These are phyloP conservation scores for Falco biarmicus DNA, from an alignment of 2,797 vertebrate genomes.

Conservation along the genomic window DNA sequence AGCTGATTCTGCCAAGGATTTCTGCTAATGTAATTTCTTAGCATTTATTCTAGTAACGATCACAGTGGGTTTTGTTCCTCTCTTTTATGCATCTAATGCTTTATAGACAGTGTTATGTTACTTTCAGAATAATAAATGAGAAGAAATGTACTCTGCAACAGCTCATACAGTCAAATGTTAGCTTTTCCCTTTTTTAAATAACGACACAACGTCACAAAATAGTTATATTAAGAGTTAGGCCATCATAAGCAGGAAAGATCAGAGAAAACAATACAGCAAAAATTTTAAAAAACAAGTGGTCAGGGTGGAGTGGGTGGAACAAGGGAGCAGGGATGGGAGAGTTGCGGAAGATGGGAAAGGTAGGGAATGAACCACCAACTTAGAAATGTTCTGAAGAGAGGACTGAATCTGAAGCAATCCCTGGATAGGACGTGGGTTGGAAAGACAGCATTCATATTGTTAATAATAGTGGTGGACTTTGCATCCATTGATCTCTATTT, in stretches of 20 bases:
- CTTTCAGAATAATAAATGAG: slow-evolving; percentile 33
- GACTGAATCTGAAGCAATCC: neutral
- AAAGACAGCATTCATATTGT: neutral
- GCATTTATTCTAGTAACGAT: slow-evolving; percentile 49
- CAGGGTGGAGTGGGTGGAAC: neutral
- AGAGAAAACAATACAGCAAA: neutral
- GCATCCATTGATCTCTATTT: neutral
- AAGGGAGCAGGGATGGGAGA: neutral
- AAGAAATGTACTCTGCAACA: neutral
- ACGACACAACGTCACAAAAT: neutral
- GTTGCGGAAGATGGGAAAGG: neutral
- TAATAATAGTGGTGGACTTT: neutral
- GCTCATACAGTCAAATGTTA: neutral
- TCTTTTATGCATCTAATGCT: neutral
- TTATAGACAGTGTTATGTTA: neutral
- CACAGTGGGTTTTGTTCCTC: slow-evolving; percentile 10
- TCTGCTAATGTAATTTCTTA: slow-evolving; percentile 42
- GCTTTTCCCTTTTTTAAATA: neutral
- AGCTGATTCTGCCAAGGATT: slow-evolving; percentile 45
- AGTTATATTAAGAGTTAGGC: neutral
- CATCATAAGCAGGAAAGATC: neutral
- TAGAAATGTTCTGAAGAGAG: neutral
- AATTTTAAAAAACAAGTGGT: neutral
- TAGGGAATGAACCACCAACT: neutral
- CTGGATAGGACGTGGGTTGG: neutral